A percentile compares a stretch with the other conserved stretches of the same genome.
phyloP scores from a whole-genome alignment of 1,140 invertebrate species.

The Papilio machaon region DNA sequence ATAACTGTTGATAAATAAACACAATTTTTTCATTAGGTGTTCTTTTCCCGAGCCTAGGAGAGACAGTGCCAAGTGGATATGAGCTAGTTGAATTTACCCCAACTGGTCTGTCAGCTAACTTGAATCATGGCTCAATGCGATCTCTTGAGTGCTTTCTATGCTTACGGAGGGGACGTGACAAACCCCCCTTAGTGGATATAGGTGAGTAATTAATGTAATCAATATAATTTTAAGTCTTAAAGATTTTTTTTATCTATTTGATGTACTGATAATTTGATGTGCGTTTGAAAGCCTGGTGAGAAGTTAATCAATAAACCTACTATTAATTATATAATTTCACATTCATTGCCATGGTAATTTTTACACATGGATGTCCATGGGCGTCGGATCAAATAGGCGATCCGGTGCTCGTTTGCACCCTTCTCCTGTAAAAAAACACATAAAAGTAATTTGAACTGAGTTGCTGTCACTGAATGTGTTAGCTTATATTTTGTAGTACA shows the following conservation, averaged over 20 bases:
- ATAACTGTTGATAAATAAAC: neutral
- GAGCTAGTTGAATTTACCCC: conserved; percentile 93
- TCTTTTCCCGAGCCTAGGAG: conserved; percentile 94
- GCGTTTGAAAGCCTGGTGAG: too few relatives aligned
- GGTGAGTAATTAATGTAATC: conserved; percentile 84
- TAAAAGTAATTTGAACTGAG: too few relatives aligned
- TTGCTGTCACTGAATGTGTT: neutral
- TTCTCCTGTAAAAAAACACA: too few relatives aligned
- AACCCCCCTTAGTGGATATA: conserved; percentile 98
- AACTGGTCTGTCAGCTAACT: conserved; percentile 92
- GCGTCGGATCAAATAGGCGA: too few relatives aligned
- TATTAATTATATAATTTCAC: neutral
- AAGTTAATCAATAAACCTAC: too few relatives aligned
- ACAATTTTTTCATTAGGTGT: conserved; percentile 85
- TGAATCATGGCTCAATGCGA: conserved; percentile 98
- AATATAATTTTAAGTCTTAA: too few relatives aligned
- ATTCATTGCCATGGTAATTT: neutral
- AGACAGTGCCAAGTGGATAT: conserved; percentile 91
- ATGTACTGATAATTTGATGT: too few relatives aligned
- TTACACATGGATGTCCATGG: neutral
- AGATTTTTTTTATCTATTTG: too few relatives aligned
- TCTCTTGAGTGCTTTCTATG: conserved; percentile 97
- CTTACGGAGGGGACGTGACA: conserved; percentile 94
- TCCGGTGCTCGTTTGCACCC: too few relatives aligned
- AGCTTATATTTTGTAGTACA: neutral